Base-by-base conservation (phyloP, 1,140 invertebrate species). In the Drosophila eugracilis region DNA sequence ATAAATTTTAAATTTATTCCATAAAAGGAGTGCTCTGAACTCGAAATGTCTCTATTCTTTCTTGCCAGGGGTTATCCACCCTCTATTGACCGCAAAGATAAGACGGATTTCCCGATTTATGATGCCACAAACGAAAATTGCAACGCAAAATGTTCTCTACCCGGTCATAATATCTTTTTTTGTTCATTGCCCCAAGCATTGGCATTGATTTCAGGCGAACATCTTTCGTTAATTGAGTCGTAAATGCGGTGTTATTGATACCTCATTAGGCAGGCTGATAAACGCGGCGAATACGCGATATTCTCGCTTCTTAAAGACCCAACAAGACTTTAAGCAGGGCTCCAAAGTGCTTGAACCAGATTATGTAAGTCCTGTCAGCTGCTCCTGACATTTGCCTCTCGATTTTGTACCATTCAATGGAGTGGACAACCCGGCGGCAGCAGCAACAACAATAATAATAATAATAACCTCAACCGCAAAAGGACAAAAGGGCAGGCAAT, bases 161-260 rank as follows among this genome's bases (percentile, higher is more conserved):
- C 6, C 41, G 10, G 54, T 17, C 57, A 48, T 60, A 65, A 65
- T 65, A 32, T 36, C n/a, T n/a, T 28, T n/a, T 28, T 28, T 17
- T 47, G 26, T 53, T 17, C 17, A 19, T 22, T 24, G 22, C n/a
- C 14, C 12, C 6, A 48, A 26, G 42, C 37, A 12, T 12, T 39
- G 42, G 53, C 54, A 74, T 81, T 86, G 81, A 86, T 84, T 84
- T 69, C 49, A 45, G 28, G 1, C 70, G 19, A 54, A 58, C 49
- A 65, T 58, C 55, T 63, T 54, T 48, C 72, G 57, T 84, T 84
- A 86, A 84, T 85, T 86, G 76, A 76, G 81, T 85, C 80, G 62
- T 85, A 80, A 85, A 85, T 42, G 77, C 67, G 37, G 50, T 52
- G 74, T 86, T 86, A 86, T 81, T 88, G 83, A 86, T 86, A 86